Evolutionary conservation across 2,113 vertebrate genomes (phyloP).

Genomic region (Passer montanus): DNA sequence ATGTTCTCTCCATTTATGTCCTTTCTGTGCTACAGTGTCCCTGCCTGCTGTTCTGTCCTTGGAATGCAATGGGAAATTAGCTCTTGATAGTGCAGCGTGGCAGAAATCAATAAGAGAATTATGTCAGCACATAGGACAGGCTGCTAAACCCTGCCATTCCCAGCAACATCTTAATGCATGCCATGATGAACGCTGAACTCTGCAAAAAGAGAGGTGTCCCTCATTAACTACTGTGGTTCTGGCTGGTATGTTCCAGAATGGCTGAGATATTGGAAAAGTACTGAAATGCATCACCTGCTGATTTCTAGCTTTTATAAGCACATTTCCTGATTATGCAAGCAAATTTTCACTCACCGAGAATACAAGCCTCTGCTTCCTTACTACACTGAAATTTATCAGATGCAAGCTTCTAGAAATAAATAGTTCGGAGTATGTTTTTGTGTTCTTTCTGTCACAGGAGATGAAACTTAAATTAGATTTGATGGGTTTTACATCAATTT

Average conservation of each 20-base stretch:
- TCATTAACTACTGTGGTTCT: not conserved
- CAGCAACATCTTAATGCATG: not conserved
- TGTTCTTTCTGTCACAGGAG: not conserved
- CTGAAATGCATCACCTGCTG: constrained; percentile 17
- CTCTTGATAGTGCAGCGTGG: not conserved
- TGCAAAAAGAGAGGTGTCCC: not conserved
- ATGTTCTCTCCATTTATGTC: not conserved
- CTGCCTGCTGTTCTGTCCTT: constrained; percentile 12
- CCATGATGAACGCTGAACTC: not conserved
- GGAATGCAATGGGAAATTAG: constrained; percentile 48
- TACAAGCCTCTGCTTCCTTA: not conserved
- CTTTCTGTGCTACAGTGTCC: not conserved
- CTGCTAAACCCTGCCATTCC: not conserved
- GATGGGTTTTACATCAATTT: not conserved
- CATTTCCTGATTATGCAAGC: constrained; percentile 16
- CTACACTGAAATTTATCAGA: not conserved
- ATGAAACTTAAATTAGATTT: constrained; percentile 3
- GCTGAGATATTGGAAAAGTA: constrained; percentile 9
- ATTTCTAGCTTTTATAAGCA: constrained; percentile 26
- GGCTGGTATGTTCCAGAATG: not conserved
- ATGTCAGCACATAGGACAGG: not conserved
- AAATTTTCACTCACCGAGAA: not conserved
- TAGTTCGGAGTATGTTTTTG: not conserved
- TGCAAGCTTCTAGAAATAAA: not conserved
- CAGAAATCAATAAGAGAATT: constrained; percentile 62